Evolutionary conservation across 2,113 vertebrate species (phyloP), one percentile per base, ranked within the genome.

Genomic region (Siphamia tubifer): DNA sequence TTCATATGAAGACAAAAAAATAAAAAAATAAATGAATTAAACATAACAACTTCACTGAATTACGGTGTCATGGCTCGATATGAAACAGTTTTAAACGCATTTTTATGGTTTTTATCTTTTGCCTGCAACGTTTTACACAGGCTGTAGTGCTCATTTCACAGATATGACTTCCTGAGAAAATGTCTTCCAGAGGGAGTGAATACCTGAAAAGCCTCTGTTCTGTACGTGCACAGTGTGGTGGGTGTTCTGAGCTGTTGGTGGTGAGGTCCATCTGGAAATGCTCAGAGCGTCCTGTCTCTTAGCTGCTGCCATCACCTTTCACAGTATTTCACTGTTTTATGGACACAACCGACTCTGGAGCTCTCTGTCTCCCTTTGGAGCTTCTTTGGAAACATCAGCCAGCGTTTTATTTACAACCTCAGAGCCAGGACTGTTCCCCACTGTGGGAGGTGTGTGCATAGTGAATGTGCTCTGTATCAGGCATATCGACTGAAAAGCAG

Each of bases 261-360:
- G 57, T 74, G 61, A 62, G 68, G 79, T 77, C 77, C 87, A 91
- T 90, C 88, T 90, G 82, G 81, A 84, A 86, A 71, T 70, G 69
- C 63, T 91, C 83, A 89, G 73, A 78, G 79, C 56, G 36, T 79
- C 75, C 48, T 60, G 57, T 81, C 82, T 82, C 83, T 49, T 45
- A 63, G 74, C 72, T 69, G 74, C 77, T 84, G 82, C 85, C 74
- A 77, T 89, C 79, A 66, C 83, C 65, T 73, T 64, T 84, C 65
- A 61, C 63, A 51, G 74, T 87, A 84, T 89, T 87, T 89, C 84
- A 86, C 70, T 74, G 45, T 83, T 91, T 90, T 85, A 90, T 89
- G 80, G 86, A 89, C 79, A 83, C 63, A 5, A 54, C 32, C 64
- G 42, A 64, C 70, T 87, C 74, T 74, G 69, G 65, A 86, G 75